Evolutionary conservation across 30 jellyfish, hydroid and myxozoan species (phyloP).

Genomic region (Calvadosia cruxmelitensis): DNA sequence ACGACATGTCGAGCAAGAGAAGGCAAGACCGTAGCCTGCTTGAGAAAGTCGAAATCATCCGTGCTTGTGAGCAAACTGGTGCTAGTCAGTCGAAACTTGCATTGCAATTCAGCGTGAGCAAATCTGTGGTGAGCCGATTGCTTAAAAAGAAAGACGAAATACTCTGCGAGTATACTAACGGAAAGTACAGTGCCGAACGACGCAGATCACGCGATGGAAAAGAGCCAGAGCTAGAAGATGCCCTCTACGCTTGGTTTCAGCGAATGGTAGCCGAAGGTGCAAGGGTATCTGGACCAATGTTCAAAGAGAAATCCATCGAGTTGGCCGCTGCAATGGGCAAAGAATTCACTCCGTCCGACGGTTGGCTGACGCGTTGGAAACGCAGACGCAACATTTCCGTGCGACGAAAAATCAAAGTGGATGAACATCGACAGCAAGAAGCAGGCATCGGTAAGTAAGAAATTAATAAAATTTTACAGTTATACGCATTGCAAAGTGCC

Average conservation of each 20-base stretch:
- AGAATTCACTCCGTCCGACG: constrained; percentile 3
- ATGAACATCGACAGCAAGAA: neutral
- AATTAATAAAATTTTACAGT: too few species aligned
- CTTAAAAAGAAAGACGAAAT: neutral
- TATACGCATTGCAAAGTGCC: too few species aligned
- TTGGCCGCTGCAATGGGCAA: neutral
- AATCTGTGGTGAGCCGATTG: neutral
- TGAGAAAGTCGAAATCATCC: neutral
- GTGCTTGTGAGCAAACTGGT: neutral
- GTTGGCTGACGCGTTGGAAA: constrained; percentile 1
- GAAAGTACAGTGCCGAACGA: neutral
- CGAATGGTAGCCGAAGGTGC: neutral
- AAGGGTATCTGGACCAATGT: neutral
- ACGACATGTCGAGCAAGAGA: neutral
- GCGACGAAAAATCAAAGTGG: neutral
- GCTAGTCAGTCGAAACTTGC: constrained; percentile 1
- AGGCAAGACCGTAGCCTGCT: neutral
- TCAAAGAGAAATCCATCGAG: neutral
- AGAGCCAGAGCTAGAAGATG: neutral
- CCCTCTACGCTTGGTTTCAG: neutral
- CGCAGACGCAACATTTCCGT: neutral
- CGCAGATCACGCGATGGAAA: neutral
- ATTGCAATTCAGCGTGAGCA: neutral
- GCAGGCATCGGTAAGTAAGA: too few species aligned
- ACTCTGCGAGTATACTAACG: neutral